Conservation (phyloP, 2,797 vertebrate species). For the Orientallactaga sibirica region DNA sequence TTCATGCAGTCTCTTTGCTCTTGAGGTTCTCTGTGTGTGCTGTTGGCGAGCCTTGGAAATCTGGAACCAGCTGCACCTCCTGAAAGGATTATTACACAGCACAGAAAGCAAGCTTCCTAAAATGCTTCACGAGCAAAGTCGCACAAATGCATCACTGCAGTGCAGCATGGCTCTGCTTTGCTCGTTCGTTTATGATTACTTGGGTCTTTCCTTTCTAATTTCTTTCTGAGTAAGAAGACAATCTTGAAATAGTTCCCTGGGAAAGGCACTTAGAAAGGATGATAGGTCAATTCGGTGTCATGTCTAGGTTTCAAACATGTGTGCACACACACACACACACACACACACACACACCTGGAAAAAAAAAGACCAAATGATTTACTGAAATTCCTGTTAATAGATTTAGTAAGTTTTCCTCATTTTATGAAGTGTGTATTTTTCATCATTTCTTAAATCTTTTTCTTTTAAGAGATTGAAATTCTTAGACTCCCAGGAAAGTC, state of each 20-base stretch:
- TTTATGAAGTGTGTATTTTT: constrained; percentile 44
- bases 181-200: constrained; percentile 69
- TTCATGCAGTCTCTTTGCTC: constrained; percentile 24
- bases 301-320: neutral
- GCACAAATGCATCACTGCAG: constrained; percentile 23
- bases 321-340: neutral
- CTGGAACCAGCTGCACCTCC: neutral
- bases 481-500: constrained; percentile 27
- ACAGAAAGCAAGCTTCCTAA: constrained; percentile 61
- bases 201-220: constrained; percentile 41
- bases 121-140: neutral
- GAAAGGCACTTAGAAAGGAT: constrained; percentile 21
- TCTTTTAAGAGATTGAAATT: constrained; percentile 45
- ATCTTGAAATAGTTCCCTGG: constrained; percentile 49
- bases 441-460: constrained; percentile 32
- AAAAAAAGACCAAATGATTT: neutral
- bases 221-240: constrained; percentile 65
- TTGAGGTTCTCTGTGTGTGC: neutral
- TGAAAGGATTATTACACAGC: neutral
- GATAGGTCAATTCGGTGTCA: constrained; percentile 28
- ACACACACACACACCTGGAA: neutral
- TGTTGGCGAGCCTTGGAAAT: constrained; percentile 50
- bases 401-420: constrained; percentile 6
- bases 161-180: constrained; percentile 7
- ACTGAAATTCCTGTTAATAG: constrained; percentile 58